These are phyloP conservation scores for Arremon aurantiirostris DNA, from an alignment of 2,797 vertebrate genomes.

Conservation along the genomic window DNA sequence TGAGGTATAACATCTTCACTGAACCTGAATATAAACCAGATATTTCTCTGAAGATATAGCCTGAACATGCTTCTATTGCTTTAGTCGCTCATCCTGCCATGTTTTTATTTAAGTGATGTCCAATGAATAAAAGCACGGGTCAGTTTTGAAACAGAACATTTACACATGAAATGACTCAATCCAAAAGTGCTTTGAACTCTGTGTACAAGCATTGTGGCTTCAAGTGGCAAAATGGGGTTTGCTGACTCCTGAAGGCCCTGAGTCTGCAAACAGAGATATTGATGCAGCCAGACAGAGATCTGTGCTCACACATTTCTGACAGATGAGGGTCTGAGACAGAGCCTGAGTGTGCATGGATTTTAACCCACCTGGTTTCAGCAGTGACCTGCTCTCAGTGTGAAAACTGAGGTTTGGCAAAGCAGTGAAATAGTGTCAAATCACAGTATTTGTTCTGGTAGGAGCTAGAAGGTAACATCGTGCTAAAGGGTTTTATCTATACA, in stretches of 20 bases:
- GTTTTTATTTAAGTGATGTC: conserved; percentile 68
- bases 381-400: fast-evolving
- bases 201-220: neutral
- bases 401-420: neutral
- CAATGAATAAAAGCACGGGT: conserved; percentile 36
- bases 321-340: neutral
- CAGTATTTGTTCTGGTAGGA: neutral
- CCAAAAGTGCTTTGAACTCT: conserved; percentile 33
- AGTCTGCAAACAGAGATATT: neutral
- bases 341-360: neutral
- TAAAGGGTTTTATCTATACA: neutral
- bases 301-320: neutral
- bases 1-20: conserved; percentile 65
- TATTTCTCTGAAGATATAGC: conserved; percentile 20
- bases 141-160: conserved; percentile 60
- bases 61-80: conserved; percentile 3
- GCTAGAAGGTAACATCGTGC: neutral
- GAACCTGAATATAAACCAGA: conserved; percentile 59
- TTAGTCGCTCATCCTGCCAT: conserved; percentile 8
- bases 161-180: neutral
- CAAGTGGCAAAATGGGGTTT: neutral
- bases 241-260: neutral
- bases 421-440: neutral
- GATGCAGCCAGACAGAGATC: neutral
- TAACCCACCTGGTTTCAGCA: neutral